Evolutionary conservation across 2,797 vertebrate genomes (phyloP), one percentile per base, ranked within the genome.

Genomic region (Paratrypauchen microcephalus): DNA sequence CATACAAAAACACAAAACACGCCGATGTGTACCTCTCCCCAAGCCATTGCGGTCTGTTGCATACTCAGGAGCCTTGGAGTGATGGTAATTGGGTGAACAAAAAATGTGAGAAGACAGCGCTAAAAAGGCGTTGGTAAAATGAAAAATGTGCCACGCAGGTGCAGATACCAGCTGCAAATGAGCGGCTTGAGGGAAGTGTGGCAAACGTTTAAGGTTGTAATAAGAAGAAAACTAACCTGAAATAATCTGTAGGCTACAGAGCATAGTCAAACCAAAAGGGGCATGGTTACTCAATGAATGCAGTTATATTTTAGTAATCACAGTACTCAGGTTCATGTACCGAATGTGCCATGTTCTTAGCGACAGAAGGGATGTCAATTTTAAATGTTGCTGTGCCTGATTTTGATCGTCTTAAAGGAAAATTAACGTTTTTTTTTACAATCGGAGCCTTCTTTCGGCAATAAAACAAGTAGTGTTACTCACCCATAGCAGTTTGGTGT

Each of bases 11-110:
- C 12, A 39, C 21, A 64, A 63, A 81, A 65, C 50, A 59, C 6
- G 18, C 65, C 16, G 9, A 15, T 16, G 60, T 9, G 57, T 36
- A 41, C 57, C 41, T 69, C n/a, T 39, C 47, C 36, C 39, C 50
- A 3, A 26, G 13, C 16, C 26, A 16, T 26, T 45, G 28, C n/a
- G 7, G 28, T 36, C 54, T 65, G 45, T 52, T 18, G 30, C 15
- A 23, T 64, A 8, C 62, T 64, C 7, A 28, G 21, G 39, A 61
- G n/a, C 32, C 59, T 15, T 18, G 23, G 21, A 3, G 62, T 16
- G 23, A 8, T 15, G 23, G 28, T 66, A 66, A 66, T 66, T 66
- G 64, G 64, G 30, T 23, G 48, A 36, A 66, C 64, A 65, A 65
- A 36, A 65, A 36, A 3, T 6, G 23, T 26, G 61, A 24, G 15